These are phyloP conservation scores for Leptocoma aspasia DNA, from an alignment of 2,113 vertebrate species.

Conservation along the genomic window DNA sequence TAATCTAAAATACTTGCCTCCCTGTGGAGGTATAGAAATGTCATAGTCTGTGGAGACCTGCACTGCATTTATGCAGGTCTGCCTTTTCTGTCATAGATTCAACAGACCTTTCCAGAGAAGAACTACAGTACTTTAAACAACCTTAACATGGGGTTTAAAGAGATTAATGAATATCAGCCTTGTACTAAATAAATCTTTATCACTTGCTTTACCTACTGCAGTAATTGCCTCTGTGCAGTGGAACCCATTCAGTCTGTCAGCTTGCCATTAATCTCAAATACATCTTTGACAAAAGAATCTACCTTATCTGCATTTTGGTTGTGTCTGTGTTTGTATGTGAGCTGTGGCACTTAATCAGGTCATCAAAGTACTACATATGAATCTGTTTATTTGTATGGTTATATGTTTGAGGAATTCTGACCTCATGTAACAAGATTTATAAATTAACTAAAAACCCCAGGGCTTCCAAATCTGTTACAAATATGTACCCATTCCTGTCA, in stretches of 20 bases:
- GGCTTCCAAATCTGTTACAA: not conserved
- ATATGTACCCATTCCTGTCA: not conserved
- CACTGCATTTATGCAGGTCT: constrained; percentile 69
- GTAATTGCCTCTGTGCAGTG: constrained; percentile 43
- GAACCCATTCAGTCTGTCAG: constrained; percentile 17
- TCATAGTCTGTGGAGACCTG: constrained; percentile 66
- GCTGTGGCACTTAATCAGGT: constrained; percentile 2
- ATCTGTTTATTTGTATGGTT: not conserved
- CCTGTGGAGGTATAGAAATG: constrained; percentile 71
- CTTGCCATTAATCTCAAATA: constrained; percentile 46
- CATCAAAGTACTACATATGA: not conserved
- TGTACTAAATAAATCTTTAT: constrained; percentile 62
- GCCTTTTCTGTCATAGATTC: constrained; percentile 67
- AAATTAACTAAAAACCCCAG: not conserved
- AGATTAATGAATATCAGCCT: constrained; percentile 69
- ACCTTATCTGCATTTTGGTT: not conserved
- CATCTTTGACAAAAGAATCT: constrained; percentile 48
- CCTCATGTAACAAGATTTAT: not conserved
- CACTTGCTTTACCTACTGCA: constrained; percentile 33
- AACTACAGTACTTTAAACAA: constrained; percentile 67
- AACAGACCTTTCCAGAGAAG: constrained; percentile 65
- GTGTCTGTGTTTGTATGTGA: not conserved
- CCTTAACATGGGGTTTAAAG: constrained; percentile 57
- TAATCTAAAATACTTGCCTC: constrained; percentile 72
- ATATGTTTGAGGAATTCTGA: not conserved